Base-by-base conservation (phyloP, 2,797 vertebrate genomes). In the Chelidonichthys spinosus region DNA sequence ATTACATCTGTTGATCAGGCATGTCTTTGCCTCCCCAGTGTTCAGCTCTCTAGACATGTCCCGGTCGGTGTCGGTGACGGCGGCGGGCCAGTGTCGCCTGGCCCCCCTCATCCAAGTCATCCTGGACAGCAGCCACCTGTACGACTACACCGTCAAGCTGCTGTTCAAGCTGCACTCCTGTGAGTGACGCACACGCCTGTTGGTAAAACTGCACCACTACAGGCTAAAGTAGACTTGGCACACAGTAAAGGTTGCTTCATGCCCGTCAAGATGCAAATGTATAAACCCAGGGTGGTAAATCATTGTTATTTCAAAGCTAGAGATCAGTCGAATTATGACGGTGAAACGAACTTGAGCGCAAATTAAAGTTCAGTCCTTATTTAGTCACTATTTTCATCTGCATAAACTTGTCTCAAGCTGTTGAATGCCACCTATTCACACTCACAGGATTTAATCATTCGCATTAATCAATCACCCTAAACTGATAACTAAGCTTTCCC, bases 141-240 rank as follows among this genome's bases (percentile, higher is more conserved):
- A 99, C 0, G 97, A 99, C 91, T 99, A 99, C 92, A 97, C 96
- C 0, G 98, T 99, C 87, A 99, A 98, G 87, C 95, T 99, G 65
- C 97, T 99, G 84, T 99, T 99, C 92, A 99, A 99, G 86, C 96
- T 99, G 35, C 98, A 99, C 85, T 98, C 97, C 82, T 99, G 98
- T 99, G 89, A 98, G 98, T 97, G 36, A 37, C 35, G 0, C 70
- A 9, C 68, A 50, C 52, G 52, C 32, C 69, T 75, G 70, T 44
- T 60, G 69, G 62, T 52, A 53, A 60, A 63, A 63, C 60, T 10
- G 35, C 33, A 50, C 33, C 60, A 60, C 58, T 58, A 36, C 55
- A 73, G 37, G 15, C 56, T 43, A 33, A 25, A 43, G 1, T 33
- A 15, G 64, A 44, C 59, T 44, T 6, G 32, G 7, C 0, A 43